These are phyloP conservation scores for Parasteatoda tepidariorum DNA, from an alignment of 1,140 invertebrate species.

Conservation along the genomic window DNA sequence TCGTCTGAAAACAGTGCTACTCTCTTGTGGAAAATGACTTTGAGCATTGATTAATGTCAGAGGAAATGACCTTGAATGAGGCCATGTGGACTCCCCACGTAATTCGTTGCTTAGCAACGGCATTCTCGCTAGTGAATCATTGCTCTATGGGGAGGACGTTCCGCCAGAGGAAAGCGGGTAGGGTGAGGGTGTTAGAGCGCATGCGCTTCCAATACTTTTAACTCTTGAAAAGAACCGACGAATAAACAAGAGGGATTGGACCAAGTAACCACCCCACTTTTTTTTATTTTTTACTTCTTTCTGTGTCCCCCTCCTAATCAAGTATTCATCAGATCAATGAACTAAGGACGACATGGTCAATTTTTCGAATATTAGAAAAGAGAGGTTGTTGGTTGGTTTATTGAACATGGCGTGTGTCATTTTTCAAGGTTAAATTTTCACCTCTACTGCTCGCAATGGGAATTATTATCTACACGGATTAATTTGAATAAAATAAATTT, in stretches of 20 bases:
- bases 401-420: too few species aligned
- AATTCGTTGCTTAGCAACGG: constrained; percentile 30
- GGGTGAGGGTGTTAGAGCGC: not conserved
- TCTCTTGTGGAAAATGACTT: not conserved
- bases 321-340: not conserved
- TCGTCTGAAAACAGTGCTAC: too few species aligned
- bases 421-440: too few species aligned
- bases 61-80: constrained; percentile 35
- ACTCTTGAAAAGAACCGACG: constrained; percentile 18
- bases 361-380: too few species aligned
- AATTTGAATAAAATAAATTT: too few species aligned
- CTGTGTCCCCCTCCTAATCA: not conserved
- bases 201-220: not conserved
- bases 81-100: constrained; percentile 11
- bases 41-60: constrained; percentile 3
- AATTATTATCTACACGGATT: too few species aligned
- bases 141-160: constrained; percentile 3
- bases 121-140: constrained; percentile 24
- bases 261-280: constrained; percentile 17
- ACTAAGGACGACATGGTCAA: too few species aligned
- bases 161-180: not conserved
- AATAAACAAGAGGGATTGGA: constrained; percentile 17
- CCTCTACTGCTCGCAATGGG: too few species aligned
- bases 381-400: too few species aligned
- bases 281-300: not conserved